Base-by-base conservation (phyloP, 2,888 invertebrate species). In the Eupithecia dodoneata region DNA sequence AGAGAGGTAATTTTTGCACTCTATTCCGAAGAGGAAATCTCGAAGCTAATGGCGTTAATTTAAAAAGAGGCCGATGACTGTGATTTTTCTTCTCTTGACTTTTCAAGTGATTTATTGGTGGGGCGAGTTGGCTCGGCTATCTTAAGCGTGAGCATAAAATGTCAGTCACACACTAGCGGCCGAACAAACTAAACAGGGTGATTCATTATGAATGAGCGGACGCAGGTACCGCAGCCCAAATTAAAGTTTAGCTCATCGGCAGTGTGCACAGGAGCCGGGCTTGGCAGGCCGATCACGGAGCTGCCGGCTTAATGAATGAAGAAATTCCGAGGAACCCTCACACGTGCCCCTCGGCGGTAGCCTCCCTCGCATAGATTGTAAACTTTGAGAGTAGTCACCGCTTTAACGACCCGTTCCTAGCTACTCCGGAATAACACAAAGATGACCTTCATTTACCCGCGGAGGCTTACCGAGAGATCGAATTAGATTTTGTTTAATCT, bases 21-120 rank as follows among this genome's bases (percentile, higher is more conserved):
- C 93, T 89, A 93, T 93, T 94, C 89, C 88, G 87, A 91, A 91
- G 90, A 92, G 93, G 89, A 92, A 94, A 94, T 94, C 92, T 94
- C 86, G 87, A 91, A 90, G 93, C 91, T 94, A 94, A 95, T 94
- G 93, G 94, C 92, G 94, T 93, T 95, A 94, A 95, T 95, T 95
- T 95, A 92, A 94, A 93, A 94, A 92, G 92, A 91, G 86, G 91
- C 90, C 91, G 88, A 93, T 95, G 94, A 94, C 93, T 94, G 91
- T 91, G 91, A 93, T 93, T 94, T 94, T 95, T 94, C 91, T 90
- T 90, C 85, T 85, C 85, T 81, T 79, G 91, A 91, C 89, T 92
- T 93, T 89, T 87, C 80, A 85, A 78, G 90, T 94, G 94, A 94
- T 94, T 94, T 94, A 94, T 89, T 86, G 87, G 84, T 84, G 84